Evolutionary conservation across 2,113 vertebrate species (phyloP), one percentile per base, ranked within the genome.

Genomic region (Semnornis frantzii): DNA sequence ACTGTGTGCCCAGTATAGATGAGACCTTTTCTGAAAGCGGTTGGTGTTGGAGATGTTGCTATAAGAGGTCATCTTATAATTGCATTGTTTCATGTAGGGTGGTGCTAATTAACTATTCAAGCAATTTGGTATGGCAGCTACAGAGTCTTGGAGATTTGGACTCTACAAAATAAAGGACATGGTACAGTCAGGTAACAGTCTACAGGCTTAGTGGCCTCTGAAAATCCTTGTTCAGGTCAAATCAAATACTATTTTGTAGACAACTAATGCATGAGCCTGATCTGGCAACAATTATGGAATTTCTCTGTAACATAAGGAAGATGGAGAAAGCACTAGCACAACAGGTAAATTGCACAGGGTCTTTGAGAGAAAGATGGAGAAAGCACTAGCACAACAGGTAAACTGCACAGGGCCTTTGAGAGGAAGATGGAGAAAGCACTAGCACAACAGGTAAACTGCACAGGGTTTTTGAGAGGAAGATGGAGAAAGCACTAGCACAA

Each of bases 1-100:
- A 42, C 27, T 58, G 9, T 0, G 0, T 7, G 9, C 16, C 39
- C 16, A 82, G 27, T 6, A 30, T 2, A 3, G 21, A 23, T n/a
- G 10, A 77, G 46, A 66, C 15, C 44, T 46, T 59, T 55, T 46
- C 34, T 73, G n/a, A 94, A 70, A 70, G 16, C 9, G 37, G 34
- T 1, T 0, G 0, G 15, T 48, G 37, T 17, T 9, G 1, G 10
- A 37, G 15, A 92, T 11, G 11, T 18, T 78, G 48, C 62, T 64
- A 1, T 39, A 57, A 69, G 33, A 34, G 24, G 27, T 10, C 46
- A 79, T 17, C 73, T 39, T 28, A 39, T 42, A 62, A 82, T 23
- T 82, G 31, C 33, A 44, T 21, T 82, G 9, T 16, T 85, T 52
- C 33, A 10, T 25, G 33, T 25, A 84, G 54, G 9, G 8, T 37